phyloP scores from a whole-genome alignment of 2,113 vertebrate genomes.

The Aptenodytes patagonicus region DNA sequence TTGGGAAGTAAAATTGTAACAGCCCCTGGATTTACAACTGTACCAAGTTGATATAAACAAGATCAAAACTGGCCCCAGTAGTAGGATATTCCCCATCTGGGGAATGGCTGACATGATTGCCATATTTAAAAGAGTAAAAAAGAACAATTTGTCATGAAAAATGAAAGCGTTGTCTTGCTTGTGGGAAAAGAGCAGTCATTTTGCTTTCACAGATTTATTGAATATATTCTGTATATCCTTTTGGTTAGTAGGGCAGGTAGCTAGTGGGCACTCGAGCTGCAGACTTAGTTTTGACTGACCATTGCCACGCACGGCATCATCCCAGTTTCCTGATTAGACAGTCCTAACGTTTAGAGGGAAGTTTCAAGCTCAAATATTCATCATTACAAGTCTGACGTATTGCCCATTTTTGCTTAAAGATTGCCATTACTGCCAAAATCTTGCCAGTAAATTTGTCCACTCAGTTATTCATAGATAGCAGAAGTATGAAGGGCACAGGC shows the following conservation, averaged over 20 bases:
- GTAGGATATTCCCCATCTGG: background rate
- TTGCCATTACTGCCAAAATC: background rate
- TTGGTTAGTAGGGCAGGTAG: background rate
- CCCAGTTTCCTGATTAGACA: background rate
- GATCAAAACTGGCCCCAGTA: background rate
- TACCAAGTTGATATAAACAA: background rate
- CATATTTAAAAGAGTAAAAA: conserved; percentile 1
- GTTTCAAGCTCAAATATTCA: background rate
- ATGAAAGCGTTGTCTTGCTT: background rate
- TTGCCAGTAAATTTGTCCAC: background rate
- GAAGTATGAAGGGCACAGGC: background rate
- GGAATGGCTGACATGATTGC: background rate
- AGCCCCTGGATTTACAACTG: conserved; percentile 16
- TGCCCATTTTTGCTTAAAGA: background rate
- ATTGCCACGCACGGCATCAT: background rate
- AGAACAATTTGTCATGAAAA: conserved; percentile 16
- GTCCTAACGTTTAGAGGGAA: background rate
- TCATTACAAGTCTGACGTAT: background rate
- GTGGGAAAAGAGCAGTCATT: background rate
- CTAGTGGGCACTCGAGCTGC: background rate
- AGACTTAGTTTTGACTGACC: background rate
- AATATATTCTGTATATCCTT: background rate
- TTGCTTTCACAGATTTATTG: background rate
- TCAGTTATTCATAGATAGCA: background rate
- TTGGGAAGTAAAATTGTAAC: background rate